Conservation (phyloP, 2,113 vertebrate genomes). For the Ammodytes marinus region DNA sequence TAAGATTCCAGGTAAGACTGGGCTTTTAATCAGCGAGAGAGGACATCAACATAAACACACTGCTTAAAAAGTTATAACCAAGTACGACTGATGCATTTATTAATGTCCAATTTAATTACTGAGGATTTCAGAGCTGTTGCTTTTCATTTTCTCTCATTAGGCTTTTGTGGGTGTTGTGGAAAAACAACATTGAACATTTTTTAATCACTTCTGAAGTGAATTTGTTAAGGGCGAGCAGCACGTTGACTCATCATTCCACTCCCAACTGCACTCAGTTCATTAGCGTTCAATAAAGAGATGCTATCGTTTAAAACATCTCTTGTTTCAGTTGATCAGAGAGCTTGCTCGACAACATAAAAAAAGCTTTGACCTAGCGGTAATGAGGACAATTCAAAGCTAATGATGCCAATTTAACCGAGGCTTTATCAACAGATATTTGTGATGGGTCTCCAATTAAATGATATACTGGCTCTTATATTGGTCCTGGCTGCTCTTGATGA, state of each 20-base stretch:
- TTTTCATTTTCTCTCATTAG: constrained; percentile 74
- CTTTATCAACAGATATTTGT: constrained; percentile 46
- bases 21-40: constrained; percentile 63
- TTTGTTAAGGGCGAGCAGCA: constrained; percentile 56
- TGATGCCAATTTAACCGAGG: constrained; percentile 51
- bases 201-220: constrained; percentile 64
- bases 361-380: constrained; percentile 70
- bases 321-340: constrained; percentile 44
- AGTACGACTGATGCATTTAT: constrained; percentile 77
- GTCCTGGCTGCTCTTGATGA: constrained; percentile 24
- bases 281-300: constrained; percentile 49
- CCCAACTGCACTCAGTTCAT: constrained; percentile 52
- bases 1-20: constrained; percentile 62
- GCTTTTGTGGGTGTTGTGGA: constrained; percentile 30
- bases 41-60: constrained; percentile 65
- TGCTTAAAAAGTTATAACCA: constrained; percentile 62
- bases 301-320: constrained; percentile 46
- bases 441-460: constrained; percentile 46
- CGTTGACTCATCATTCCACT: constrained; percentile 16
- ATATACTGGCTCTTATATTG: constrained; percentile 29
- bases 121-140: constrained; percentile 53
- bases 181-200: constrained; percentile 58
- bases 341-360: constrained; percentile 47
- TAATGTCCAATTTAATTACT: constrained; percentile 75
- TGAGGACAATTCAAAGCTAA: constrained; percentile 54